Base-by-base conservation (phyloP, 1,140 invertebrate genomes). In the Saccostrea glomerata region DNA sequence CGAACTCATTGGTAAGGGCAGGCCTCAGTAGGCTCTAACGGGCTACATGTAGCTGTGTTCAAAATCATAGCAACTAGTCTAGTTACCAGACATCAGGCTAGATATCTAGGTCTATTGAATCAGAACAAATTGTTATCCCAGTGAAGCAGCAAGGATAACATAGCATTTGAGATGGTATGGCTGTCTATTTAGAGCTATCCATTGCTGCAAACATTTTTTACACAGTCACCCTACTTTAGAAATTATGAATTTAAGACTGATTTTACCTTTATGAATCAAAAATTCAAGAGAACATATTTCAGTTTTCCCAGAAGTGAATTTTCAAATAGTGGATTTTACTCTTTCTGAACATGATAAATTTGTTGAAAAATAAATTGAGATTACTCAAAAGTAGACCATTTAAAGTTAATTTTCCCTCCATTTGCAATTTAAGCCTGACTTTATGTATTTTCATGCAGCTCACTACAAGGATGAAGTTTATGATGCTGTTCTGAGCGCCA, bases 391-490 rank as follows among this genome's bases (percentile, higher is more conserved):
- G 17, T 63, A 2, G 15, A 3, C 17, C 58, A 63, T 20, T 63
- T 63, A 47, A 3, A 47, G 47, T 47, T 47, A 47, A 2, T 47
- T 47, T 47, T 0, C 47, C 47, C 47, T 47, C 6, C 47, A 2
- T 5, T 47, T 47, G 47, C 2, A 36, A 36, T 36, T 36, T 36
- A 6, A 2, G 15, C 73, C 40, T 84, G 2, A 11, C 30, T 54
- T 55, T 20, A 84, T 70, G 47, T 47, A 36, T 82, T 87, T 30
- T 55, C 25, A 90, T 89, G 12, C 89, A 94, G 93, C 91, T 40
- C 90, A 93, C 86, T 94, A 94, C 91, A 90, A 91, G 23, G 92
- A 93, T 66, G 90, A 93, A 87, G 91, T 95, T 1, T 95, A 93
- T 87, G 89, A 93, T 58, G 93, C 94, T 9, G 91, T 95, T 4